Evolutionary conservation across 2,113 vertebrate species (phyloP).

Genomic region (Ptyas mucosa): DNA sequence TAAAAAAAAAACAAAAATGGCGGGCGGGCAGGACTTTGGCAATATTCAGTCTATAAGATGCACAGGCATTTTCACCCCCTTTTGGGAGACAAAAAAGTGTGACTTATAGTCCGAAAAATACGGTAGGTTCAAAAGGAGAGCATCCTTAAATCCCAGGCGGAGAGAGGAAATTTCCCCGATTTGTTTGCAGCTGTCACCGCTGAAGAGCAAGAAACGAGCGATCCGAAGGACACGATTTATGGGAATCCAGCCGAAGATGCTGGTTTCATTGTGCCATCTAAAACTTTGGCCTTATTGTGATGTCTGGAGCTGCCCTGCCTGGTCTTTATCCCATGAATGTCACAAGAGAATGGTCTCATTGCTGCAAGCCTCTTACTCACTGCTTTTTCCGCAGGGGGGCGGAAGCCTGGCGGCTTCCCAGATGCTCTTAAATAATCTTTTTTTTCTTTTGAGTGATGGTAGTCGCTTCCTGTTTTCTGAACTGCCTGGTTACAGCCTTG

Average conservation of each 20-base stretch:
- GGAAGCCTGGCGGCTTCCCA: neutral
- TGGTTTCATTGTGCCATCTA: neutral
- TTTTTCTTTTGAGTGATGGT: neutral
- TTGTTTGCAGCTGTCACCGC: neutral
- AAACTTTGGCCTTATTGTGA: neutral
- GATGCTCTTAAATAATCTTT: constrained; percentile 3
- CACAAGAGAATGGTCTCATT: neutral
- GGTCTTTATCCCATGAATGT: neutral
- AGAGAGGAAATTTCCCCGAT: neutral
- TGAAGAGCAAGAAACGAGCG: neutral
- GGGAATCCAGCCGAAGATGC: neutral
- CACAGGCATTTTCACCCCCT: too few species aligned
- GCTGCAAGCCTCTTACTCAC: neutral
- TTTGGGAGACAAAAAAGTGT: too few species aligned
- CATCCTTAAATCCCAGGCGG: neutral
- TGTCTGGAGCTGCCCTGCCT: neutral
- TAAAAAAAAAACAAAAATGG: too few species aligned
- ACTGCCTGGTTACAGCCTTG: constrained; percentile 2
- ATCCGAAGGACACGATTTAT: neutral
- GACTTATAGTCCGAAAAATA: too few species aligned
- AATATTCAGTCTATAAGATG: too few species aligned
- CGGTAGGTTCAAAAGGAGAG: neutral
- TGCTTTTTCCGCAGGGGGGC: neutral
- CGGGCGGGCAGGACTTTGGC: too few species aligned
- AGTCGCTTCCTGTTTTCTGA: constrained; percentile 18